Evolutionary conservation across 2,888 invertebrate species (phyloP).

Genomic region (Julus scandinavius): DNA sequence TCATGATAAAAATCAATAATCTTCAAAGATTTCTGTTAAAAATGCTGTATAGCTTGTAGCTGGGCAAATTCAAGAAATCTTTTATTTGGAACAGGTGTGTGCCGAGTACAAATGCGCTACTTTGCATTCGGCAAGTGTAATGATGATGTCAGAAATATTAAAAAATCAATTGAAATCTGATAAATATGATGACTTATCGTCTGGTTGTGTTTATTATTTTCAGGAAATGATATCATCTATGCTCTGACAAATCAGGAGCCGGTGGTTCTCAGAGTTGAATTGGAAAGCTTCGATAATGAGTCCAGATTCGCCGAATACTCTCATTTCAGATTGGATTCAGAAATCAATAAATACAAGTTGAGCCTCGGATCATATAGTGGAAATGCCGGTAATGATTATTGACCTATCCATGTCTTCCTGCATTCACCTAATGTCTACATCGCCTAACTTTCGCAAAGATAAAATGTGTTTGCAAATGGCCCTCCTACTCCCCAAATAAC

Average conservation of each 20-base stretch:
- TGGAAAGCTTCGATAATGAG: conserved; percentile 61
- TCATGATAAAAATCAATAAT: neutral
- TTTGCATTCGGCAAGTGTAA: too few species aligned
- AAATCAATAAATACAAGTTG: conserved; percentile 59
- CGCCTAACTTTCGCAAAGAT: neutral
- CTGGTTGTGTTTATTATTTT: neutral
- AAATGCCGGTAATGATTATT: conserved; percentile 58
- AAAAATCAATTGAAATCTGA: neutral
- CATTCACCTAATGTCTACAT: neutral
- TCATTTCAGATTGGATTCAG: conserved; percentile 59
- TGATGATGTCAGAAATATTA: too few species aligned
- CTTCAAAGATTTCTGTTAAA: neutral
- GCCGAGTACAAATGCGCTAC: too few species aligned
- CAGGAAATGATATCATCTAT: conserved; percentile 60
- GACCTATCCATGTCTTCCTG: neutral
- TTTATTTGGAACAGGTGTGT: neutral
- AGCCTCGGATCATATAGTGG: conserved; percentile 60
- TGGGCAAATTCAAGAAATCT: neutral
- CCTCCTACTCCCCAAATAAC: neutral
- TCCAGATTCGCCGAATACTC: conserved; percentile 60
- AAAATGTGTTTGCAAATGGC: neutral
- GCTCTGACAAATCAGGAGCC: conserved; percentile 60
- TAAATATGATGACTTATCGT: neutral
- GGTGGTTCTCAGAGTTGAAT: conserved; percentile 59
- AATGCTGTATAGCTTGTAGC: neutral